Base-by-base conservation (phyloP, 2,113 vertebrate species). In the Pan paniscus region DNA sequence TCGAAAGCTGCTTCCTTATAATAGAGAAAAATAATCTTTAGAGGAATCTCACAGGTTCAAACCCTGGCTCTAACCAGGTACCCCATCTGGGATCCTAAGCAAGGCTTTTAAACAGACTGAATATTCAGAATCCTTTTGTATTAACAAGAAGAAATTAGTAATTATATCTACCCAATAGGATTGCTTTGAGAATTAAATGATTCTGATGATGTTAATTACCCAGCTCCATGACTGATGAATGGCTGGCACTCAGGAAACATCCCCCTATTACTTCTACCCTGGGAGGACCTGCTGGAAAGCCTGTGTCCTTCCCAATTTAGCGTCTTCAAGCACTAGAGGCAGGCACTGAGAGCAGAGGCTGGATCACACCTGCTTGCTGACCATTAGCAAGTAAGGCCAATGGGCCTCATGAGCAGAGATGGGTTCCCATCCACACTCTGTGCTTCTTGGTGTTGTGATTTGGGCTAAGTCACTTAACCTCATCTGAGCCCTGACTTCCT, bases 341-440 rank as follows among this genome's bases (percentile, higher is more conserved):
- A 13, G 40, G 57, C 32, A 2, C 27, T 2, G 10, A 75, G 46
- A 43, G 43, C 5, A 20, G 9, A 76, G 81, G 52, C 75, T 3
- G 59, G 14, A 6, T 30, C 59, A 18, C 0, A 3, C 30, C 83
- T 59, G 46, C 35, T 9, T 70, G 25, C 18, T 16, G 35, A 48
- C 43, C 8, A 2, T n/a, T 2, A 6, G 16, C 2, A 13, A 52
- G 30, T 27, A 6, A 59, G 30, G 32, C 22, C 43, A 3, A 0
- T 2, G 75, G n/a, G 27, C 84, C 73, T 2, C 0, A 7, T 2
- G n/a, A 8, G 32, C 46, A 11, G 25, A 43, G 30, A 38, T 5
- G 52, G 0, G 43, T 11, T 55, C 13, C 68, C 9, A 3, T 9
- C n/a, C 68, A 57, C 10, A 16, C 10, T 10, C 32, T 0, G 4